These are phyloP conservation scores for Galago senegalensis DNA, from an alignment of 2,797 vertebrate genomes.

Conservation along the genomic window DNA sequence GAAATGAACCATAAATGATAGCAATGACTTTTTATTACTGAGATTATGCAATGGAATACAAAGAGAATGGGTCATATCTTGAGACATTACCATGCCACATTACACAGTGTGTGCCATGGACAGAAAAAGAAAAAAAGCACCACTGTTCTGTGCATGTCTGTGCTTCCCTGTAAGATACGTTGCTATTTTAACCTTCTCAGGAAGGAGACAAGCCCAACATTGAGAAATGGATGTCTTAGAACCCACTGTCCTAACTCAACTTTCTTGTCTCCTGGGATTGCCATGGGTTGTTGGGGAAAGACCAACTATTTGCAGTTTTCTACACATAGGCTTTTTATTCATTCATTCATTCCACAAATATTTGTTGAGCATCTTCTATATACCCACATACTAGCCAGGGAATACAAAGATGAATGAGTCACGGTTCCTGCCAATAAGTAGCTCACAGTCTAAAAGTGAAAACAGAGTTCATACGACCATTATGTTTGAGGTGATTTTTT, in stretches of 20 bases:
- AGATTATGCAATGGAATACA: background rate
- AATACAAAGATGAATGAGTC: constrained; percentile 46
- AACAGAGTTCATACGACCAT: background rate
- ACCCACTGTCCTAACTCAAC: background rate
- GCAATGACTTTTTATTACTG: background rate
- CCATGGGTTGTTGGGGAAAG: background rate
- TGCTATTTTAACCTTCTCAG: constrained; percentile 11
- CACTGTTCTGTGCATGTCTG: background rate
- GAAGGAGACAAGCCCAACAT: background rate
- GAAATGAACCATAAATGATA: constrained; percentile 19
- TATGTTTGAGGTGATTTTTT: constrained; percentile 35
- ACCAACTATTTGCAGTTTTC: constrained; percentile 23
- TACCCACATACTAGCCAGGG: background rate
- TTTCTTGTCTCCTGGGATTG: constrained; percentile 39
- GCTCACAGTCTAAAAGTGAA: constrained; percentile 41
- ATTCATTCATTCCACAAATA: constrained; percentile 64
- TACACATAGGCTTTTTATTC: constrained; percentile 14
- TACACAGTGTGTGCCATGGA: background rate
- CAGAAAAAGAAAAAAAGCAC: background rate
- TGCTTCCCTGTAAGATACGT: background rate
- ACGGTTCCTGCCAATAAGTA: background rate
- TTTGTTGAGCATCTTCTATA: constrained; percentile 60
- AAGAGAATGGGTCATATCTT: background rate
- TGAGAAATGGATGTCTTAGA: constrained; percentile 44
- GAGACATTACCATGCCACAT: background rate